phyloP scores from a whole-genome alignment of 2,113 vertebrate species.

The Dendropsophus ebraccatus region DNA sequence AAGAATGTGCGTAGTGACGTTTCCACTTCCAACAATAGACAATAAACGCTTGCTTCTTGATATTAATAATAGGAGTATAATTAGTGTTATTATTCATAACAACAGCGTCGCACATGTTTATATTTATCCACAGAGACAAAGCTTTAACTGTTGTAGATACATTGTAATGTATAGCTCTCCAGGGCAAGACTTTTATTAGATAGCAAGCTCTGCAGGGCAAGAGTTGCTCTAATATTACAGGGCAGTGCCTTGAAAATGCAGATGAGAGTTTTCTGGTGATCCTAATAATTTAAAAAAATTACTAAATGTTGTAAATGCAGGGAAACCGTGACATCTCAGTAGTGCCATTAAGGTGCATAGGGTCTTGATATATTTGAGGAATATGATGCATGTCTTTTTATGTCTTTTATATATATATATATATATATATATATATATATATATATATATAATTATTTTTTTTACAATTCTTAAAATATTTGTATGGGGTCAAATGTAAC shows the following conservation, averaged over 20 bases:
- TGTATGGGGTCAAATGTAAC: no score
- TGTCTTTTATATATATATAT: no score
- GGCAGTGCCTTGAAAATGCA: background rate
- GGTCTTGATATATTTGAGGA: background rate
- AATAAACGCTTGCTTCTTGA: constrained; percentile 27
- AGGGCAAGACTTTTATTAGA: constrained; percentile 6
- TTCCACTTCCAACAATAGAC: constrained; percentile 46
- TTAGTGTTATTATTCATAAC: constrained; percentile 54
- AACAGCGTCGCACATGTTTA: constrained; percentile 22
- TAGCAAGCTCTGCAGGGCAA: background rate
- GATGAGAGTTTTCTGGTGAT: background rate
- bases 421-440: no score
- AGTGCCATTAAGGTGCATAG: background rate
- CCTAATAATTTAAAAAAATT: no score
- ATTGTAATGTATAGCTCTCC: background rate
- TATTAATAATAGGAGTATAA: constrained; percentile 55
- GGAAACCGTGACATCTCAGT: background rate
- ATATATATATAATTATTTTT: no score
- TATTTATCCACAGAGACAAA: constrained; percentile 53
- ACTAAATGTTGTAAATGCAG: background rate
- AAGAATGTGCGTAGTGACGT: constrained; percentile 9
- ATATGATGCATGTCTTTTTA: background rate
- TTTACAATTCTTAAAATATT: no score
- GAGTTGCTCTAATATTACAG: background rate
- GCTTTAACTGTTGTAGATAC: constrained; percentile 24